Evolutionary conservation across 1,140 invertebrate genomes (phyloP).

Genomic region (Diabrotica virgifera): DNA sequence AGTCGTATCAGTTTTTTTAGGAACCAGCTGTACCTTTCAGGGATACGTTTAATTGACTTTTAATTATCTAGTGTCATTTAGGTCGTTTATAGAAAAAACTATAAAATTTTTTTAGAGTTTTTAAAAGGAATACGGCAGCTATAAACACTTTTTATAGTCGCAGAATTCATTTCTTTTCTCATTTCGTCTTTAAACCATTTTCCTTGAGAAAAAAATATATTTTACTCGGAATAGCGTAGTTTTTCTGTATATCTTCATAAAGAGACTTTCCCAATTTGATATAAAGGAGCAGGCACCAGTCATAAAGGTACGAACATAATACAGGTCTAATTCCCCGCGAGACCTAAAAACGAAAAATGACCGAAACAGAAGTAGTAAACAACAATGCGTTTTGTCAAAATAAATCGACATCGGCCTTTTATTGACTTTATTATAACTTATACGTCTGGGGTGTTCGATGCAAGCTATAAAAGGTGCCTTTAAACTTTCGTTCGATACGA

Average conservation of each 20-base stretch:
- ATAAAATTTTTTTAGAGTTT: not conserved
- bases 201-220: too few relatives aligned
- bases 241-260: not conserved
- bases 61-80: not conserved
- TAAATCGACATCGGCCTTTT: not conserved
- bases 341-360: conserved; percentile 1
- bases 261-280: not conserved
- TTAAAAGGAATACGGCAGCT: not conserved
- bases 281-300: not conserved
- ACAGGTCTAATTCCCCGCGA: not conserved
- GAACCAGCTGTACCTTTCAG: too few relatives aligned
- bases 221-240: not conserved
- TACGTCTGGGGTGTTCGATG: not conserved
- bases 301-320: not conserved
- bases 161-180: too few relatives aligned
- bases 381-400: conserved; percentile 2
- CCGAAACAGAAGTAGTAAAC: not conserved
- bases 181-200: too few relatives aligned
- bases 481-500: not conserved
- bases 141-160: not conserved
- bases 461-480: not conserved
- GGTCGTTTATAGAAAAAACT: not conserved
- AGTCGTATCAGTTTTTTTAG: too few relatives aligned
- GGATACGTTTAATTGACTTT: too few relatives aligned
- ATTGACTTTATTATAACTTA: conserved; percentile 3